Evolutionary conservation across 2,113 vertebrate species (phyloP).

Genomic region (Scopus umbretta): DNA sequence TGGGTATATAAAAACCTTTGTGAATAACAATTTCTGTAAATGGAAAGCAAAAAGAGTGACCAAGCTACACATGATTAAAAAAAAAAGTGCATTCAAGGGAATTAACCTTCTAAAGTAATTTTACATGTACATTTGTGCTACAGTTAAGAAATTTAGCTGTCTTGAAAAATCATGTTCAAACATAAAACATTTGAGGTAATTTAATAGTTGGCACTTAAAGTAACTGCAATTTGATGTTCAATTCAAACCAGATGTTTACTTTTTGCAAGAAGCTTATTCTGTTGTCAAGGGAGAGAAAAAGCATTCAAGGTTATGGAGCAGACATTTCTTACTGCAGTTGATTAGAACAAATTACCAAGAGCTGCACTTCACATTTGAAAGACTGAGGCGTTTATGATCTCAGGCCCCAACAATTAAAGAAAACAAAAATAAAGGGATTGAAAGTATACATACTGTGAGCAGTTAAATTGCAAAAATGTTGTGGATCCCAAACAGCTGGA

Average conservation of each 20-base stretch:
- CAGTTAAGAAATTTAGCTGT: background rate
- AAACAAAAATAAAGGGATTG: conserved; percentile 4
- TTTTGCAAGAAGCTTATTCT: conserved; percentile 36
- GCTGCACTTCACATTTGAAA: conserved; percentile 40
- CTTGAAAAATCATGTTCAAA: conserved; percentile 42
- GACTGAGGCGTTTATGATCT: conserved; percentile 19
- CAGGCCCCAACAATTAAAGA: background rate
- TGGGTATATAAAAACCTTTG: background rate
- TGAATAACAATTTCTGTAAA: background rate
- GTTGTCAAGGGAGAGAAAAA: conserved; percentile 51
- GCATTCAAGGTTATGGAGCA: conserved; percentile 19
- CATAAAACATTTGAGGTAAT: conserved; percentile 61
- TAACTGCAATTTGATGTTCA: conserved; percentile 25
- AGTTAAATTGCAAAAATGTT: background rate
- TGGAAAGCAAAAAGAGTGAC: background rate
- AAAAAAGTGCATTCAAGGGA: background rate
- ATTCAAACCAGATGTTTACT: conserved; percentile 52
- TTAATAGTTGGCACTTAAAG: conserved; percentile 62
- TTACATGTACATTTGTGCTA: background rate
- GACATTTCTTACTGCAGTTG: conserved; percentile 45
- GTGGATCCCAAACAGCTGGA: conserved; percentile 13
- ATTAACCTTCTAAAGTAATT: conserved; percentile 22
- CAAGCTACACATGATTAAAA: background rate
- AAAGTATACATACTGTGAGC: conserved; percentile 2
- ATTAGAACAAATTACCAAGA: conserved; percentile 53